A percentile compares a stretch with the other conserved stretches of the same genome.
Evolutionary conservation across 2,113 vertebrate genomes (phyloP).

Genomic region (Pungitius pungitius): DNA sequence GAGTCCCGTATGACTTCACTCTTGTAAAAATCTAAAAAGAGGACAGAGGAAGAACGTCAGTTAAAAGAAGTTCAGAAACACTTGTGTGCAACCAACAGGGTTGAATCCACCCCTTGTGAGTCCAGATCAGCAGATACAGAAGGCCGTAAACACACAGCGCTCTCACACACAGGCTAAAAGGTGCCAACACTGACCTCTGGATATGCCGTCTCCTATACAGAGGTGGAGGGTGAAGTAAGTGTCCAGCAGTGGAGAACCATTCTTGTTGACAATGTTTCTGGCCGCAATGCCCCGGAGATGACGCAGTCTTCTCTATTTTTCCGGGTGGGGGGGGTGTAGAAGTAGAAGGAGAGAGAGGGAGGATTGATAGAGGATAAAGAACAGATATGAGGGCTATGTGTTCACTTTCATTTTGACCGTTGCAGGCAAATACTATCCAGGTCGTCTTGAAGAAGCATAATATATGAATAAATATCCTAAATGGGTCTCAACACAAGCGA

Average conservation of each 20-base stretch:
- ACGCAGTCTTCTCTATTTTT: constrained; percentile 90
- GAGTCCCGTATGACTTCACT: constrained; percentile 98
- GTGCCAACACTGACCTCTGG: constrained; percentile 75
- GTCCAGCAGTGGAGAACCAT: constrained; percentile 92
- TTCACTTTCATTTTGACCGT: constrained; percentile 7
- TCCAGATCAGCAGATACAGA: not conserved
- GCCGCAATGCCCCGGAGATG: constrained; percentile 96
- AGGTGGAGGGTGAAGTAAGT: constrained; percentile 97
- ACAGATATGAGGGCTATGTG: not conserved
- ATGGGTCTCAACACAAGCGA: not conserved
- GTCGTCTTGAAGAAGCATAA: not conserved
- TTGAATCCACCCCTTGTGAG: not conserved
- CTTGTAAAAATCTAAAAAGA: constrained; percentile 91
- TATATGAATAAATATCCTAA: not conserved
- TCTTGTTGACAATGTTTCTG: constrained; percentile 92
- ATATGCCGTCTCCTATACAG: constrained; percentile 84
- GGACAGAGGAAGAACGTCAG: constrained; percentile 9
- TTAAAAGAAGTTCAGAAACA: constrained; percentile 3
- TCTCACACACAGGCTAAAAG: no score
- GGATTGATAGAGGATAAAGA: not conserved
- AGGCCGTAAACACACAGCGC: not conserved
- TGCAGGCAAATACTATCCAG: not conserved
- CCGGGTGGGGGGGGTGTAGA: not conserved
- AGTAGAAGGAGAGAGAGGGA: not conserved
- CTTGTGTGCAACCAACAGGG: not conserved